Evolutionary conservation across 1,140 invertebrate species (phyloP).

Genomic region (Cyrtorhinus lividipennis): DNA sequence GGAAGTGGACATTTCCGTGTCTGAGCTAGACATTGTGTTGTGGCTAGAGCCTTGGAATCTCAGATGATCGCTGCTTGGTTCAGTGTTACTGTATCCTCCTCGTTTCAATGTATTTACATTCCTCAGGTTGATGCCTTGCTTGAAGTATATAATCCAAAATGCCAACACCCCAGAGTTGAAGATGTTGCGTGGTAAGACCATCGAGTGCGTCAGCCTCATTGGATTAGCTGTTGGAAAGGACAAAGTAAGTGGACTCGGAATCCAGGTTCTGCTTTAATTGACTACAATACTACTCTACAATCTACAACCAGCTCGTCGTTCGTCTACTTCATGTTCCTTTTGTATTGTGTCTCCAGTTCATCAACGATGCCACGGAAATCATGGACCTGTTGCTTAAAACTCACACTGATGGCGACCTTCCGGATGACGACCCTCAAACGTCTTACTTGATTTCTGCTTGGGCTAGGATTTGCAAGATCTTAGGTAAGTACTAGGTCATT

Average conservation of each 20-base stretch:
- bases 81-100: neutral
- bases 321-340: neutral
- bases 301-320: too few relatives aligned
- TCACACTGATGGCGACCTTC: constrained; percentile 61
- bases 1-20: too few relatives aligned
- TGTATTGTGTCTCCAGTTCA: constrained; percentile 66
- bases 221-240: constrained; percentile 93
- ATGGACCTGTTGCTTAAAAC: constrained; percentile 92
- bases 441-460: constrained; percentile 97
- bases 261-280: neutral
- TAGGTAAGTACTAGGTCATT: too few relatives aligned
- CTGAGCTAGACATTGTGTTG: neutral
- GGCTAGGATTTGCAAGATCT: constrained; percentile 96
- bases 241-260: constrained; percentile 56
- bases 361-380: constrained; percentile 83
- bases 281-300: too few relatives aligned
- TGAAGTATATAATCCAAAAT: constrained; percentile 96
- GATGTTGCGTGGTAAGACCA: constrained; percentile 85
- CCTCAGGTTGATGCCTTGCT: constrained; percentile 77
- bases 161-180: constrained; percentile 75
- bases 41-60: too few relatives aligned
- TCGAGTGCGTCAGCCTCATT: constrained; percentile 97
- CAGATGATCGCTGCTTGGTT: neutral
- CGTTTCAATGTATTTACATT: neutral
- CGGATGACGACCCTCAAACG: constrained; percentile 93